phyloP scores from a whole-genome alignment of 2,113 vertebrate species.

The Rana temporaria region DNA sequence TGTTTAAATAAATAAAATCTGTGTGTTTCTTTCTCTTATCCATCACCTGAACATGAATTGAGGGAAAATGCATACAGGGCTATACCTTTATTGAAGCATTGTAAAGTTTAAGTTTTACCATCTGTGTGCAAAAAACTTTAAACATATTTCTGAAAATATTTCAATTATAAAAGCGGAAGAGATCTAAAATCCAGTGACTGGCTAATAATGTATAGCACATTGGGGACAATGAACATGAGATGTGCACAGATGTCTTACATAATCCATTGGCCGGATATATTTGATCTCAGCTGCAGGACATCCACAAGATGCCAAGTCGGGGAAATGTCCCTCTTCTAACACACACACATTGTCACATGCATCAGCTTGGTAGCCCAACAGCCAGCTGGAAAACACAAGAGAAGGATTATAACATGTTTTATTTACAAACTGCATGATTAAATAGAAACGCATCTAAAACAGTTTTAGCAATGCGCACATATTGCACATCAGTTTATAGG shows the following conservation, averaged over 20 bases:
- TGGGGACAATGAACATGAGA: background rate
- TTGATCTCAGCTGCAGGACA: slow-evolving; percentile 73
- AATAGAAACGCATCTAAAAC: no score
- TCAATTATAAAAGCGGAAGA: background rate
- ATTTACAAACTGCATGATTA: background rate
- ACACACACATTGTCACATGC: slow-evolving; percentile 77
- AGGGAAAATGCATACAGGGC: no score
- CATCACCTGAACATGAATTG: no score
- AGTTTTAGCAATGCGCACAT: no score
- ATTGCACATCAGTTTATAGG: no score
- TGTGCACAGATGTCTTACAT: slow-evolving; percentile 72
- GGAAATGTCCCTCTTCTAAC: slow-evolving; percentile 83
- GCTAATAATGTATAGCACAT: background rate
- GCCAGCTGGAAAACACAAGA: slow-evolving; percentile 75
- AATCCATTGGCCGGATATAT: slow-evolving; percentile 82
- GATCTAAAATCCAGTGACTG: background rate
- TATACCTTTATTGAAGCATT: no score
- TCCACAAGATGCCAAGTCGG: slow-evolving; percentile 81
- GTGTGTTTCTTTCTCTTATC: no score
- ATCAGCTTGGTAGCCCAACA: slow-evolving; percentile 78
- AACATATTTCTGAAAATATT: no score
- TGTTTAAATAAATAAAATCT: no score
- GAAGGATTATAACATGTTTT: background rate
- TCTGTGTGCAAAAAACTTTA: no score
- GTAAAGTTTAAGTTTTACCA: no score